Evolutionary conservation across 2,797 vertebrate species (phyloP).

Genomic region (Falco concolor): DNA sequence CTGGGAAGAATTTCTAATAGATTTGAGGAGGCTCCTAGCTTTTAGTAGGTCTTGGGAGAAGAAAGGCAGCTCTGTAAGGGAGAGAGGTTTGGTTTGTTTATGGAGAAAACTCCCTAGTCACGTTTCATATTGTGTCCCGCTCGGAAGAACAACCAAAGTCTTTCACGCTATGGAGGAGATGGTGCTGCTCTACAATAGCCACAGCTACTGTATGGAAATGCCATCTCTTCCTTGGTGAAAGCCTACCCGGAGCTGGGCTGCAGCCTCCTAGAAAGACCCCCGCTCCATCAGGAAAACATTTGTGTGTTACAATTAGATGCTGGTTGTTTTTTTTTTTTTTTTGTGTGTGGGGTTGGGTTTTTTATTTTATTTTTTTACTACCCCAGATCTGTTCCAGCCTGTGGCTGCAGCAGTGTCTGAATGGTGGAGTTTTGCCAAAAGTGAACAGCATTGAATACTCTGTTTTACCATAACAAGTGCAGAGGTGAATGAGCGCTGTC

Average conservation of each 20-base stretch:
- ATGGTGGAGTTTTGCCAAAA: conserved; percentile 60
- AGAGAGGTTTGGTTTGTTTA: conserved; percentile 71
- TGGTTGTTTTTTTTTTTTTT: neutral
- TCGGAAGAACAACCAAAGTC: conserved; percentile 56
- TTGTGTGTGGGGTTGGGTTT: too few species aligned
- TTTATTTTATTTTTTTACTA: neutral
- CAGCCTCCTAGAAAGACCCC: conserved; percentile 27
- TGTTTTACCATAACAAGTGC: conserved; percentile 56
- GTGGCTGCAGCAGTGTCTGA: conserved; percentile 58
- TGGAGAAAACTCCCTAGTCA: conserved; percentile 70
- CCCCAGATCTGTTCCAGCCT: conserved; percentile 18
- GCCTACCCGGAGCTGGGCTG: neutral
- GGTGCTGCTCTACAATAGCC: neutral
- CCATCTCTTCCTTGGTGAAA: neutral
- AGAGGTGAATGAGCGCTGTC: conserved; percentile 23
- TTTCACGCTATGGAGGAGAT: conserved; percentile 49
- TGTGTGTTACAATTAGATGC: conserved; percentile 54
- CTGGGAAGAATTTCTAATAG: conserved; percentile 74
- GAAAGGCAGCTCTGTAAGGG: conserved; percentile 77
- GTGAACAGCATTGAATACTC: conserved; percentile 23
- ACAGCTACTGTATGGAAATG: neutral
- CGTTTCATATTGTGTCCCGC: conserved; percentile 68
- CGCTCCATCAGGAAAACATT: conserved; percentile 55
- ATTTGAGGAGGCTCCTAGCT: conserved; percentile 73
- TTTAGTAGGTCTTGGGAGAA: conserved; percentile 69